These are phyloP conservation scores for Drosophila repleta DNA, from an alignment of 1,140 invertebrate genomes.

Conservation along the genomic window DNA sequence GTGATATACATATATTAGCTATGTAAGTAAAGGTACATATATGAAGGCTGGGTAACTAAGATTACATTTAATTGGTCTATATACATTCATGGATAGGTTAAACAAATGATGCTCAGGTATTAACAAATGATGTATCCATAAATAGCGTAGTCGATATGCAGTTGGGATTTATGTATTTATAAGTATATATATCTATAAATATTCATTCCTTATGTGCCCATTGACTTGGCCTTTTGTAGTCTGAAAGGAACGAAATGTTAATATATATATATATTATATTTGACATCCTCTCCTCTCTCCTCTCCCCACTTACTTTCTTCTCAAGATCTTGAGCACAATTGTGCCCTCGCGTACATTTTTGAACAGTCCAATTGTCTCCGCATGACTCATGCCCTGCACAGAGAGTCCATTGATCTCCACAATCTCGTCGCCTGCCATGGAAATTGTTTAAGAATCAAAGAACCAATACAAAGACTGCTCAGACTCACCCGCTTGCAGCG, in stretches of 20 bases:
- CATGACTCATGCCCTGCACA: conserved; percentile 93
- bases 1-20: conserved; percentile 8
- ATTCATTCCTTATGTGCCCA: conserved; percentile 63
- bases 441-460: background rate
- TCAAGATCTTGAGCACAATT: conserved; percentile 91
- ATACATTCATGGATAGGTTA: conserved; percentile 26
- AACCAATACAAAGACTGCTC: background rate
- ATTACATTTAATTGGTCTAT: conserved; percentile 7
- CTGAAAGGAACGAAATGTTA: conserved; percentile 22
- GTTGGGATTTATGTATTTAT: background rate
- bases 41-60: conserved; percentile 34
- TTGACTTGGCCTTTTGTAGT: conserved; percentile 79
- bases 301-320: conserved; percentile 86
- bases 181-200: background rate
- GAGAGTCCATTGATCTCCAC: conserved; percentile 93
- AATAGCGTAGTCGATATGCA: conserved; percentile 2
- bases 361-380: conserved; percentile 94
- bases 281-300: too few species aligned
- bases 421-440: conserved; percentile 93
- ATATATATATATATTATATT: background rate
- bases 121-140: conserved; percentile 12
- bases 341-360: conserved; percentile 94
- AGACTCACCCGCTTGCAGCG: conserved; percentile 91
- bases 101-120: conserved; percentile 36
- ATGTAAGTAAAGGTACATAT: conserved; percentile 18